These are phyloP conservation scores for Thymelicus acteon DNA, from an alignment of 2,888 invertebrate species.

Conservation along the genomic window DNA sequence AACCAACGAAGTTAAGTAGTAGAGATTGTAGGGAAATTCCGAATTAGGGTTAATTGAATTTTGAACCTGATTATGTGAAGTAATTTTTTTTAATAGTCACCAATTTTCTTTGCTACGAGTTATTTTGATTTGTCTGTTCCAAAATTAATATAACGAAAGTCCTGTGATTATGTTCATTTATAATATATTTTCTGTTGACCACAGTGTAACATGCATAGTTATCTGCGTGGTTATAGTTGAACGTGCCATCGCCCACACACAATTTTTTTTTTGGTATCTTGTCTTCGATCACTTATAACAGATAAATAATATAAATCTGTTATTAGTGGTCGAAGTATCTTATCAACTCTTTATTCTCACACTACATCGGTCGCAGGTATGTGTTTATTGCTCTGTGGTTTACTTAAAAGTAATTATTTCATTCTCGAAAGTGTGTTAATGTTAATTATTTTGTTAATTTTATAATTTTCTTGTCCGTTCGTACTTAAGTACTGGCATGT, in stretches of 20 bases:
- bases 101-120: not conserved
- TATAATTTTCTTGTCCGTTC: conserved; percentile 5
- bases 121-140: not conserved
- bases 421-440: too few relatives aligned
- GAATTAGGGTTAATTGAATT: not conserved
- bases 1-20: conserved; percentile 1
- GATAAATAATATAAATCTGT: too few relatives aligned
- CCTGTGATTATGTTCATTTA: too few relatives aligned
- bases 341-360: not conserved
- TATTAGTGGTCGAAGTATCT: too few relatives aligned
- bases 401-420: too few relatives aligned
- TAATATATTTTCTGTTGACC: too few relatives aligned
- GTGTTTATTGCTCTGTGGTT: conserved; percentile 2
- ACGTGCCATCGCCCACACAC: not conserved
- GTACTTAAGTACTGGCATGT: conserved; percentile 8
- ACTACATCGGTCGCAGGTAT: not conserved
- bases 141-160: too few relatives aligned
- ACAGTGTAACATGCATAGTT: too few relatives aligned
- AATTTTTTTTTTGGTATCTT: not conserved
- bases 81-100: not conserved
- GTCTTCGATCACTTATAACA: too few relatives aligned
- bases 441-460: conserved; percentile 20
- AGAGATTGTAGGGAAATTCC: not conserved
- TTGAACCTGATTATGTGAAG: not conserved
- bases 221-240: not conserved